These are phyloP conservation scores for Lymantria dispar DNA, from an alignment of 2,888 invertebrate species.

Conservation along the genomic window DNA sequence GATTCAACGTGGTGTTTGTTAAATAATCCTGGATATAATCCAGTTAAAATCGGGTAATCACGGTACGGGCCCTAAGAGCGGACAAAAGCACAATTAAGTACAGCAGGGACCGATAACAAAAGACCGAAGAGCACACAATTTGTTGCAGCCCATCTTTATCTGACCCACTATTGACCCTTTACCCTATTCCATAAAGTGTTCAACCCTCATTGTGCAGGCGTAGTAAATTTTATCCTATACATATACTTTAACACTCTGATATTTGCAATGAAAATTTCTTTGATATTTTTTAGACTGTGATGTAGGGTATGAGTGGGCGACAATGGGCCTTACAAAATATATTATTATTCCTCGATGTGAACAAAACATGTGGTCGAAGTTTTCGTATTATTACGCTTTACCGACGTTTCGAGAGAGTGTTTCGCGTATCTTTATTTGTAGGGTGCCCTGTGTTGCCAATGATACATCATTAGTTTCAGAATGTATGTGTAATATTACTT, in stretches of 20 bases:
- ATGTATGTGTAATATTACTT: slow-evolving; percentile 57
- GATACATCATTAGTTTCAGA: slow-evolving; percentile 56
- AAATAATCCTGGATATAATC: slow-evolving; percentile 51
- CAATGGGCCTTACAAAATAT: slow-evolving; percentile 31
- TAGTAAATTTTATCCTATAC: slow-evolving; percentile 30
- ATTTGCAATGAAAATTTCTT: slow-evolving; percentile 11
- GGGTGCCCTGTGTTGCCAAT: slow-evolving; percentile 53
- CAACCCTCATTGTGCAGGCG: slow-evolving; percentile 44
- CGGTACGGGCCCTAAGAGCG: slow-evolving; percentile 52
- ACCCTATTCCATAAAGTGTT: slow-evolving; percentile 71
- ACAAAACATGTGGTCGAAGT: slow-evolving; percentile 73
- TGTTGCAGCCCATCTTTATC: slow-evolving; percentile 81
- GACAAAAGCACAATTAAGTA: slow-evolving; percentile 81
- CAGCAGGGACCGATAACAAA: slow-evolving; percentile 76
- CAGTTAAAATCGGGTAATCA: slow-evolving; percentile 60
- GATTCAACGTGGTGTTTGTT: too few relatives aligned
- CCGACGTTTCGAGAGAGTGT: slow-evolving; percentile 77
- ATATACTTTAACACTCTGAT: slow-evolving; percentile 25
- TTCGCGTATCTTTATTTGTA: slow-evolving; percentile 60
- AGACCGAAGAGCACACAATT: slow-evolving; percentile 74
- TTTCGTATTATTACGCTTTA: slow-evolving; percentile 68
- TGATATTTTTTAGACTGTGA: slow-evolving; percentile 36
- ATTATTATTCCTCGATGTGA: slow-evolving; percentile 71
- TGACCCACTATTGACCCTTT: slow-evolving; percentile 78
- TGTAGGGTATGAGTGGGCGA: slow-evolving; percentile 14